These are phyloP conservation scores for Bombus consobrinus DNA, from an alignment of 1,140 invertebrate genomes.

Conservation along the genomic window DNA sequence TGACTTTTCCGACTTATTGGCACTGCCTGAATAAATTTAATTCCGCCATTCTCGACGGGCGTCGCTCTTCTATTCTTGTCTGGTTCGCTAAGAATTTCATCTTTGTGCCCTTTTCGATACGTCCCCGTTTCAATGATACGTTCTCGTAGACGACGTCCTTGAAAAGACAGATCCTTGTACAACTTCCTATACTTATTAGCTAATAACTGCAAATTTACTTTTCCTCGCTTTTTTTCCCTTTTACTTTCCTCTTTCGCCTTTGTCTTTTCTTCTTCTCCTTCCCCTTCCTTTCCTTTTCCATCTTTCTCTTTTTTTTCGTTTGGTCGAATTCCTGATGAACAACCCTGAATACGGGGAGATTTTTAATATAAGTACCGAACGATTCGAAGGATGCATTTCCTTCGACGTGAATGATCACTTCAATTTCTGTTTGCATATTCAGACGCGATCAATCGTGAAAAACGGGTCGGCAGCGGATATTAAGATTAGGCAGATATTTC, in stretches of 20 bases:
- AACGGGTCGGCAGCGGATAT: constrained; percentile 39
- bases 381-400: constrained; percentile 41
- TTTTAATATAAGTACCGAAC: constrained; percentile 58
- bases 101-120: constrained; percentile 60
- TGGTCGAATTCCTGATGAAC: constrained; percentile 25
- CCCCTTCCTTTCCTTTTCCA: no score
- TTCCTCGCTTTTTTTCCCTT: not conserved
- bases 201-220: constrained; percentile 29
- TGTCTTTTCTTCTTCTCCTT: not conserved
- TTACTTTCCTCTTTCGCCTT: not conserved
- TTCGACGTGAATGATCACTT: constrained; percentile 33
- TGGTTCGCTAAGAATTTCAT: constrained; percentile 76
- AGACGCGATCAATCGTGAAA: constrained; percentile 55
- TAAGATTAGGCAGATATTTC: constrained; percentile 40
- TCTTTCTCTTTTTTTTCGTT: not conserved
- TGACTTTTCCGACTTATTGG: constrained; percentile 78
- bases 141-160: constrained; percentile 33
- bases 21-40: constrained; percentile 80
- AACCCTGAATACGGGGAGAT: constrained; percentile 40
- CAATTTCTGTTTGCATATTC: constrained; percentile 63
- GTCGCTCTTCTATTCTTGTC: constrained; percentile 65
- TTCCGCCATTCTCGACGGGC: constrained; percentile 70
- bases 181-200: constrained; percentile 25
- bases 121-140: constrained; percentile 13
- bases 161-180: constrained; percentile 35